Conservation (phyloP, 2,888 invertebrate species). For the Andricus curvator region DNA sequence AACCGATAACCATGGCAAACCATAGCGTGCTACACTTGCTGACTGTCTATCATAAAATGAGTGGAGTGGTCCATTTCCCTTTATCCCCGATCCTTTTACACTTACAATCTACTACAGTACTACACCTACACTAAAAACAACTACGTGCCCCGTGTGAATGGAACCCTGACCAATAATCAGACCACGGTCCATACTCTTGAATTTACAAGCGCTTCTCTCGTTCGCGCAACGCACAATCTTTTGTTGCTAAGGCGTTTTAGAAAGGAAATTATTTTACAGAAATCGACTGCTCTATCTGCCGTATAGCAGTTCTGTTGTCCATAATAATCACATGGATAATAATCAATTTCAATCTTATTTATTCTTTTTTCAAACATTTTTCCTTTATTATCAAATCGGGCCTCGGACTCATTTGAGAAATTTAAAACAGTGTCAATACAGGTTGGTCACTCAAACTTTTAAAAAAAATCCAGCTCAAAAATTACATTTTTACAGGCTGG, state of each 20-base stretch:
- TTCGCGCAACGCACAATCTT: slow-evolving; percentile 31
- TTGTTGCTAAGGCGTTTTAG: slow-evolving; percentile 39
- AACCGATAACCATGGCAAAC: background rate
- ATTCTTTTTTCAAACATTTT: too few relatives aligned
- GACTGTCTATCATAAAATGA: background rate
- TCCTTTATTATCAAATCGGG: too few relatives aligned
- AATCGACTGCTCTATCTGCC: background rate
- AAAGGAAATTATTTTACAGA: slow-evolving; percentile 31
- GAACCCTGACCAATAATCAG: slow-evolving; percentile 35
- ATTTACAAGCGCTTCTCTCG: slow-evolving; percentile 14
- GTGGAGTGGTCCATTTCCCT: slow-evolving; percentile 64
- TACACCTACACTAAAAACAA: background rate
- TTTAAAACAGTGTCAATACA: too few relatives aligned
- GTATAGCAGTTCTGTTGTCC: slow-evolving; percentile 2
- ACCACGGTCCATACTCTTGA: background rate
- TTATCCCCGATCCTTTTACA: slow-evolving; percentile 51
- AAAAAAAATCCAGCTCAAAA: too few relatives aligned
- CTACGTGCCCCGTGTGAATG: slow-evolving; percentile 27
- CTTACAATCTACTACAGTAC: background rate
- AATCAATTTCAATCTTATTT: background rate
- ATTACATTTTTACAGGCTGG: too few relatives aligned
- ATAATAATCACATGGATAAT: background rate
- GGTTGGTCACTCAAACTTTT: too few relatives aligned
- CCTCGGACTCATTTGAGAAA: too few relatives aligned
- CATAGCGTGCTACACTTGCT: background rate